Conservation (phyloP, 2,113 vertebrate species). For the Alouatta palliata region DNA sequence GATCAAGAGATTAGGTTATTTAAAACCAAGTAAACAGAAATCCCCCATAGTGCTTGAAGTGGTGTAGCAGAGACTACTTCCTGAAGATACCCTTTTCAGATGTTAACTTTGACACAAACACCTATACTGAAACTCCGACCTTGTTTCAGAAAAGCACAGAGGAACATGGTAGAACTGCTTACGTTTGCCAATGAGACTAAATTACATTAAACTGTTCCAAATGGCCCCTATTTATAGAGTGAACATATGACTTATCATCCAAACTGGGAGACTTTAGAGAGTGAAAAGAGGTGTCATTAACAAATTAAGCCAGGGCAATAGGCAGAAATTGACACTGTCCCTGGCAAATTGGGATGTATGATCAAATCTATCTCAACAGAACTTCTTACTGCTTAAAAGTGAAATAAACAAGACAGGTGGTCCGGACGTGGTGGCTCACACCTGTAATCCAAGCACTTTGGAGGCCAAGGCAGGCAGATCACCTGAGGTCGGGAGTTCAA, state of each 20-base stretch:
- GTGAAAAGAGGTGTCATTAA: slow-evolving; percentile 13
- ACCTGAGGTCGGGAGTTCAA: too few species aligned
- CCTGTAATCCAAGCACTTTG: too few species aligned
- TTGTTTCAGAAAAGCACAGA: slow-evolving; percentile 19
- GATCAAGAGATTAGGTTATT: background rate
- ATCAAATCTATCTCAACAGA: background rate
- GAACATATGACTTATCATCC: background rate
- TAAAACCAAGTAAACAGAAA: slow-evolving; percentile 34
- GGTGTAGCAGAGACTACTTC: background rate
- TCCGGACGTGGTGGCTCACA: too few species aligned
- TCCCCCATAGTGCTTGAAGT: background rate
- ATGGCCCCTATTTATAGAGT: background rate
- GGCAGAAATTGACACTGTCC: background rate
- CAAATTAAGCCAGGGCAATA: background rate
- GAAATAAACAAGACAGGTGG: background rate
- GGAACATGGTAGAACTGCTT: background rate
- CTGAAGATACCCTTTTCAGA: slow-evolving; percentile 5
- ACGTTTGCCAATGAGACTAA: background rate
- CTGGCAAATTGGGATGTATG: background rate
- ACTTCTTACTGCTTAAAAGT: background rate
- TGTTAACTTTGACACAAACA: background rate
- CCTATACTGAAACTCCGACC: background rate
- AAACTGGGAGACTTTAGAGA: background rate
- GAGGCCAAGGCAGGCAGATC: too few species aligned
- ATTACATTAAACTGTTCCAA: background rate